Conservation (phyloP, 2,113 vertebrate species). For the Collichthys lucidus region DNA sequence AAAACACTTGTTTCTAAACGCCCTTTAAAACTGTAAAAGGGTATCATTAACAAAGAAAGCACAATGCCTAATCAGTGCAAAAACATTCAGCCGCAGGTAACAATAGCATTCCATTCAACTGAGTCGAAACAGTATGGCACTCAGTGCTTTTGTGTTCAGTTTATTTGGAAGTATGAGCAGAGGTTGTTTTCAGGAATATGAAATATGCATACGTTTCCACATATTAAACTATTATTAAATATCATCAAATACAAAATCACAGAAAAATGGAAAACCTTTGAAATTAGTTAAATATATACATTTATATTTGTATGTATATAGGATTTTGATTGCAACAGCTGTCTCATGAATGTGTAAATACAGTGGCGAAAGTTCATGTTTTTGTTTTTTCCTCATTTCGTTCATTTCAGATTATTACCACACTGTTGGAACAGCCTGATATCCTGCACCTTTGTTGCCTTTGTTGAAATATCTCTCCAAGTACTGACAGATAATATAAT, state of each 20-base stretch:
- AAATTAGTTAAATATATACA: too few species aligned
- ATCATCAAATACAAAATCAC: too few species aligned
- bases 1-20: background rate
- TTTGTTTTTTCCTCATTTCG: background rate
- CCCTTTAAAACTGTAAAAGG: background rate
- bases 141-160: background rate
- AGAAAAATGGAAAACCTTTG: background rate
- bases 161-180: background rate
- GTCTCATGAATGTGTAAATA: background rate
- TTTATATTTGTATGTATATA: too few species aligned
- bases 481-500: conserved; percentile 57
- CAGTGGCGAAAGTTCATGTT: conserved; percentile 3
- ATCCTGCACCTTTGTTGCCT: conserved; percentile 29
- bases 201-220: background rate
- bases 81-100: background rate
- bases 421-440: conserved; percentile 14
- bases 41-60: background rate
- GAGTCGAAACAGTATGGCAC: background rate
- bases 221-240: background rate
- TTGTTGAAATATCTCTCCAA: conserved; percentile 56
- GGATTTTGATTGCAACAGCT: background rate
- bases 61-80: background rate
- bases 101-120: background rate
- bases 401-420: conserved; percentile 10
- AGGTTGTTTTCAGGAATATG: background rate